Evolutionary conservation across 2,797 vertebrate genomes (phyloP), one percentile per base, ranked within the genome.

Genomic region (Argentina silus): DNA sequence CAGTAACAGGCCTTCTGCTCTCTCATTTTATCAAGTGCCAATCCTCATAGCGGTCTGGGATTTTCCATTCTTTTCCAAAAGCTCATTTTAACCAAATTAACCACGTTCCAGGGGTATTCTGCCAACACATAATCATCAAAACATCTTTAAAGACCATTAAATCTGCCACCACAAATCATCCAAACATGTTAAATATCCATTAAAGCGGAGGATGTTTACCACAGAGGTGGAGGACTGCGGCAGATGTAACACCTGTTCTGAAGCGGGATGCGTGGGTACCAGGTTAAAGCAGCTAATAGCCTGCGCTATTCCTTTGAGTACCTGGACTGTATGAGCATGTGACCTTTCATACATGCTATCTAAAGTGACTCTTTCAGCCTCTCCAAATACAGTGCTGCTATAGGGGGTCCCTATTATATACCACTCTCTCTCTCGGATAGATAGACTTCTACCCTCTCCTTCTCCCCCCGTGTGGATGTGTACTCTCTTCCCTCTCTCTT

Each of bases 191-290:
- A 78, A 79, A 80, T 78, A 44, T 47, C 43, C 60, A 81, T 77
- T 88, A 64, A 73, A 85, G 69, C 67, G 45, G 43, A 77, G 71
- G 72, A 3, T 47, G 51, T 43, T 75, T 83, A 78, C 75, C 73
- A 75, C 60, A 43, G 79, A 80, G 77, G 75, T 53, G 57, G 69
- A 77, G 50, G 79, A 75, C 73, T 74, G 75, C 75, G 75, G 36
- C 81, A 83, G 83, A 81, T 82, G 78, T 83, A 74, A 80, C 82
- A 85, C 81, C 81, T 85, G 88, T 85, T 90, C 75, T 75, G 72
- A 77, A 65, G 78, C 59, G 82, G 73, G 55, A 79, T 76, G 69
- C 70, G n/a, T 36, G 70, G 72, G 67, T 78, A 77, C 78, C 55
- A 74, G 78, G 81, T 87, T 88, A 88, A 85, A 76, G 76, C 73